phyloP scores from a whole-genome alignment of 2,888 invertebrate genomes.

The Meiosimyza decipiens region DNA sequence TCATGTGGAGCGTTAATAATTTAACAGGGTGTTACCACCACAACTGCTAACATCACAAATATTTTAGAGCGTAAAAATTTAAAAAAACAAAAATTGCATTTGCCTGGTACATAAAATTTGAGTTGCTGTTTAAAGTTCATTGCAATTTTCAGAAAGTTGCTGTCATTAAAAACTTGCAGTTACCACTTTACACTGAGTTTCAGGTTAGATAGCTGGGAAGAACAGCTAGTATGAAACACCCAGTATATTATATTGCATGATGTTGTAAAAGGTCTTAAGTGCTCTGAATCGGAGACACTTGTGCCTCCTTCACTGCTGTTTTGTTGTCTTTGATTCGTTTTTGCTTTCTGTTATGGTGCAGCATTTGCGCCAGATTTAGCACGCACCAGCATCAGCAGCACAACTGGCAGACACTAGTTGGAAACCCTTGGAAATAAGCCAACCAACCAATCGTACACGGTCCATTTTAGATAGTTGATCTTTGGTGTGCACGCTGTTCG shows the following conservation, averaged over 20 bases:
- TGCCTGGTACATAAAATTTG: no score
- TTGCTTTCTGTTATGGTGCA: not conserved
- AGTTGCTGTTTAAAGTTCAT: no score
- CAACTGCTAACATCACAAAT: no score
- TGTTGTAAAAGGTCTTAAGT: conserved; percentile 17
- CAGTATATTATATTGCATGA: not conserved
- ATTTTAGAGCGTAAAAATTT: no score
- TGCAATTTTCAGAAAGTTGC: no score
- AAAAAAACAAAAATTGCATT: no score
- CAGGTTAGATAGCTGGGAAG: no score
- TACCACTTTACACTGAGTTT: no score
- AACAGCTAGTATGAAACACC: not conserved
- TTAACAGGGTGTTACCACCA: no score
- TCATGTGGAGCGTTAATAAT: conserved; percentile 6
- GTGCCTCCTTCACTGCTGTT: not conserved
- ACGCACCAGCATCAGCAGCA: not conserved
- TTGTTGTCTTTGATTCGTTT: not conserved
- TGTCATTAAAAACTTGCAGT: no score
- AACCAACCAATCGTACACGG: conserved; percentile 8
- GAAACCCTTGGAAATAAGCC: conserved; percentile 12
- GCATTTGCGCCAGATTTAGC: not conserved
- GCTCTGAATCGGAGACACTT: conserved; percentile 10
- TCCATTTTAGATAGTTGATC: conserved; percentile 34
- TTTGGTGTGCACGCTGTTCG: conserved; percentile 23
- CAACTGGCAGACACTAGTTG: not conserved